Base-by-base conservation (phyloP, 2,113 vertebrate genomes). In the Fulica atra region DNA sequence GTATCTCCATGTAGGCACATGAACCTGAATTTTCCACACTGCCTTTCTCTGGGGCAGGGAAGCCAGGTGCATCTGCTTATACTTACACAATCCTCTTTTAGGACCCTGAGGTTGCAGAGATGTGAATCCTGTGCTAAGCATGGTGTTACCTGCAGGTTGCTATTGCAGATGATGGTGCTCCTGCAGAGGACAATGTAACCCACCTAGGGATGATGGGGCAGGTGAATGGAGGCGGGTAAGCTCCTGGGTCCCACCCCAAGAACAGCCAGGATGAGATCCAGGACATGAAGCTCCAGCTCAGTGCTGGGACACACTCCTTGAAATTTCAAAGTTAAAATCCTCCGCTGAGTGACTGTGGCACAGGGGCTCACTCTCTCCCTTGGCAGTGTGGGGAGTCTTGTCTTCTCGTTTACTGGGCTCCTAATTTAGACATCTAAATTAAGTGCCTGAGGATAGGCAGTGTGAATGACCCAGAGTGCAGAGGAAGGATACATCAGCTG, bases 201-300 rank as follows among this genome's bases (percentile, higher is more conserved):
- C 48, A 40, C 42, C 10, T 19, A 28, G 35, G 42, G 17, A 42
- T 35, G 53, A 26, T 25, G 46, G 40, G 57, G 18, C 29, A 38
- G 51, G 31, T 44, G 18, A 81, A n/a, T 4, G 8, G 61, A 74
- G 11, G 13, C 46, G 19, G 42, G 50, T 38, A 44, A 70, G 16
- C 21, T 66, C 36, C 42, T 33, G 46, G 23, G 51, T 84, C 2
- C 2, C 33, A 31, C 17, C n/a, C 26, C 23, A 59, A 0, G 0
- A 79, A 35, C 16, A 77, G 4, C 7, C 3, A 15, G 51, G 38
- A n/a, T 1, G 4, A 64, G 5, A 66, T 26, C 20, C 57, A 76
- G 76, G 51, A 71, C 1, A 2, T 40, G 33, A 21, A 84, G 69
- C 23, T 88, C 23, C 65, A 84, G 56, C 44, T 35, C 0, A 1